These are phyloP conservation scores for Adrianichthys oophorus DNA, from an alignment of 2,797 vertebrate species.

Conservation along the genomic window DNA sequence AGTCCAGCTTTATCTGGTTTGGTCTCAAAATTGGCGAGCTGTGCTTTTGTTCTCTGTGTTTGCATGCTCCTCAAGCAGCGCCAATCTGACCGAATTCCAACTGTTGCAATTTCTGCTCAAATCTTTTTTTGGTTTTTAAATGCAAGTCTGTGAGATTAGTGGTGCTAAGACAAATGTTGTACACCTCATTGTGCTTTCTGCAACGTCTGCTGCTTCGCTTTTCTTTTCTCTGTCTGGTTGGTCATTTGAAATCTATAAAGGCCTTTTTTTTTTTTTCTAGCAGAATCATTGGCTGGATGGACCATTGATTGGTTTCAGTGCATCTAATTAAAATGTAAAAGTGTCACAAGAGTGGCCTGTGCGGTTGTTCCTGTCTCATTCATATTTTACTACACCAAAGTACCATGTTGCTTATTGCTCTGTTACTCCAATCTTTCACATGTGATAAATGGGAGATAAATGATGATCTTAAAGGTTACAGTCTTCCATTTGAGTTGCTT, in stretches of 20 bases:
- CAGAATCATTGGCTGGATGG: slow-evolving; percentile 19
- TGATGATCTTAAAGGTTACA: neutral
- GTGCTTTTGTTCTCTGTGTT: slow-evolving; percentile 55
- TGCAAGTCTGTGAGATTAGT: slow-evolving; percentile 48
- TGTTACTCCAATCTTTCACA: slow-evolving; percentile 4
- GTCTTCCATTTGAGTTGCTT: neutral
- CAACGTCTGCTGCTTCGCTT: slow-evolving; percentile 62
- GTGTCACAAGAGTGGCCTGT: slow-evolving; percentile 17
- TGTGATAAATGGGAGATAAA: neutral
- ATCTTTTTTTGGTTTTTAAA: too few relatives aligned
- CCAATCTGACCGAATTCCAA: slow-evolving; percentile 45
- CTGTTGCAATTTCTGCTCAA: too few relatives aligned
- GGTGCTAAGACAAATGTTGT: slow-evolving; percentile 62
- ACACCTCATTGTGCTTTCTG: slow-evolving; percentile 61
- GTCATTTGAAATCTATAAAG: slow-evolving; percentile 3
- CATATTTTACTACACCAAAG: neutral
- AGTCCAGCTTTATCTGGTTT: slow-evolving; percentile 59
- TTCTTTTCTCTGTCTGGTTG: slow-evolving; percentile 57
- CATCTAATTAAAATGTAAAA: slow-evolving; percentile 19
- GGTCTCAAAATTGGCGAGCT: slow-evolving; percentile 65
- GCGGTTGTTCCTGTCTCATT: slow-evolving; percentile 4
- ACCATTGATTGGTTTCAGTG: slow-evolving; percentile 8
- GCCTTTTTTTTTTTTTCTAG: slow-evolving; percentile 1
- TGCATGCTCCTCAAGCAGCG: slow-evolving; percentile 66
- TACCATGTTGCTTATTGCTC: slow-evolving; percentile 7